Evolutionary conservation across 2,797 vertebrate genomes (phyloP).

Genomic region (Adelosebastes latens): DNA sequence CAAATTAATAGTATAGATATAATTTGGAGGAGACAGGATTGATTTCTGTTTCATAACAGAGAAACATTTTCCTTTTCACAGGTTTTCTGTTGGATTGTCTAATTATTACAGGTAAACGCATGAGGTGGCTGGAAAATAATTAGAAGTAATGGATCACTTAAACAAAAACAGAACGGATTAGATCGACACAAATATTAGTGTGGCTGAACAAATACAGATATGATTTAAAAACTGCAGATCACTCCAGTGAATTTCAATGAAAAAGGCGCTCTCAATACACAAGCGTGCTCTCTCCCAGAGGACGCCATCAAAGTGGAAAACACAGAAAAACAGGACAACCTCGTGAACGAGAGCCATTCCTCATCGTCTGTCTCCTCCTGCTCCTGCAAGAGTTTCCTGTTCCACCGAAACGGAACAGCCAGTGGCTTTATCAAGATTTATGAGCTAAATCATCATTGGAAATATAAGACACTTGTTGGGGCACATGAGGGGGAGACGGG

Average conservation of each 20-base stretch:
- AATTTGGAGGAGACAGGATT: not conserved
- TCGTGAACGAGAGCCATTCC: conserved; percentile 59
- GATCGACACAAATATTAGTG: not conserved
- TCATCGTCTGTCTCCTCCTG: conserved; percentile 68
- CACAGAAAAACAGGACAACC: conserved; percentile 57
- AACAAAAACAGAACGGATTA: conserved; percentile 17
- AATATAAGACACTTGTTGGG: conserved; percentile 81
- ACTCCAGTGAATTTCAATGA: conserved; percentile 1
- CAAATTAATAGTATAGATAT: not conserved
- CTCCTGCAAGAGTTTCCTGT: conserved; percentile 75
- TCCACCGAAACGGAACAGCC: conserved; percentile 75
- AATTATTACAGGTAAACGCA: conserved; percentile 12
- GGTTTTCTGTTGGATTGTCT: conserved; percentile 25
- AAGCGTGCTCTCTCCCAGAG: conserved; percentile 20
- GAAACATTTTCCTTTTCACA: not conserved
- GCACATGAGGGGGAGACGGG: conserved; percentile 39
- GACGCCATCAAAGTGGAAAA: conserved; percentile 53
- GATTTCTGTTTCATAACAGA: not conserved
- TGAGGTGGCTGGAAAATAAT: conserved; percentile 12
- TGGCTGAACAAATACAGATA: conserved; percentile 17
- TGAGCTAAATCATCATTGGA: conserved; percentile 80
- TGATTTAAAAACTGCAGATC: conserved; percentile 11
- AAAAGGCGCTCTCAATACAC: conserved; percentile 16
- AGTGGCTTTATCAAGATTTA: conserved; percentile 82
- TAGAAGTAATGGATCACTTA: not conserved